These are phyloP conservation scores for Hycleus cichorii DNA, from an alignment of 1,140 invertebrate species.

Conservation along the genomic window DNA sequence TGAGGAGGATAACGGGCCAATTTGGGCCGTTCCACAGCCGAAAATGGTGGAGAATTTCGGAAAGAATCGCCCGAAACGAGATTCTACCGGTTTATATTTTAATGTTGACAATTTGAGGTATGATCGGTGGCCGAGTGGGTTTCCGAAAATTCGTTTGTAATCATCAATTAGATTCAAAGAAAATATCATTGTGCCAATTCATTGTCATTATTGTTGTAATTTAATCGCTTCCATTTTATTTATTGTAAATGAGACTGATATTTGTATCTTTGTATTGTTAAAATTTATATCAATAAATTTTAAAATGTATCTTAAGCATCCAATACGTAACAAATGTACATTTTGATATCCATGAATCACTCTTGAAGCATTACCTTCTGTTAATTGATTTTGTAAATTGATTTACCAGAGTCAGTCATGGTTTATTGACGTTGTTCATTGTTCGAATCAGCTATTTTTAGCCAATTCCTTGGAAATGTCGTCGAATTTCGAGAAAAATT, in stretches of 20 bases:
- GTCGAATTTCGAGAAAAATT: background rate
- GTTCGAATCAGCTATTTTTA: background rate
- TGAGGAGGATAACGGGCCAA: background rate
- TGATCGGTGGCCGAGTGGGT: background rate
- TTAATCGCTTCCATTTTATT: background rate
- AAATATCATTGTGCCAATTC: background rate
- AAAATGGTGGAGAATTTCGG: background rate
- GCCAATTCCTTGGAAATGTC: background rate
- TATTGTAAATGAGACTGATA: conserved; percentile 5
- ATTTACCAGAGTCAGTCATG: background rate
- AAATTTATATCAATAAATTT: too few species aligned
- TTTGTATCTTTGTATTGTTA: conserved; percentile 3
- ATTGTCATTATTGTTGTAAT: background rate
- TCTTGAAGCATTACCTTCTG: too few species aligned
- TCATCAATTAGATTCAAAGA: background rate
- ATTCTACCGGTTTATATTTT: background rate
- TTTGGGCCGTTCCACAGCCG: too few species aligned
- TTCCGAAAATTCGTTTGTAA: background rate
- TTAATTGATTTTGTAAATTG: background rate
- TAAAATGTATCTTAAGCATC: too few species aligned
- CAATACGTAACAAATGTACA: background rate
- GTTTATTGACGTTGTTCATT: background rate
- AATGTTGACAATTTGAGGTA: conserved; percentile 7
- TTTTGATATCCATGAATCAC: background rate
- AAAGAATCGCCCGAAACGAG: background rate